Base-by-base conservation (phyloP, 1,140 invertebrate genomes). In the Hylaeus volcanicus region DNA sequence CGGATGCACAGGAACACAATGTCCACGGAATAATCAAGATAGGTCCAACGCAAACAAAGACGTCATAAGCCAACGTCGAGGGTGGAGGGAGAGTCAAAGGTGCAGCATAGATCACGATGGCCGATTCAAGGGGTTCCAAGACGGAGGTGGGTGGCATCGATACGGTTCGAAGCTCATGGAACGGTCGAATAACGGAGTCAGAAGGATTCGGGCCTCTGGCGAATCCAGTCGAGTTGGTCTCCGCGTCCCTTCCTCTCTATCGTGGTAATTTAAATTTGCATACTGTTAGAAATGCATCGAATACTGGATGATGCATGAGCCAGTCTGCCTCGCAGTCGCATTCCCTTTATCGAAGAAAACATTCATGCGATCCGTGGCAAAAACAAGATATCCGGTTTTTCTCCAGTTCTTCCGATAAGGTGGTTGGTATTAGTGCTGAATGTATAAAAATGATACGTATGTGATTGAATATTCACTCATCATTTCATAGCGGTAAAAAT, bases 241-340 rank as follows among this genome's bases (percentile, higher is more conserved):
- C 60, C 72, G 73, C 76, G 51, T 41, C 39, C 74, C 72, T 76
- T 43, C 64, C 69, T 11, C 48, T 55, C 58, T 41, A 65, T 72
- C 69, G 61, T 73, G 65, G 85, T 85, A 88, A 86, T 88, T 88
- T 79, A 85, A 89, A 89, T 88, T 89, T 89, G 81, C 88, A 86
- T 85, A 81, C 87, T 82, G 86, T 89, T 86, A 88, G 86, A 86
- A 88, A 89, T 89, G 84, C 88, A 88, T 88, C 79, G 79, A 86
- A 86, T 85, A 84, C 64, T 66, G 76, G 83, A 88, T 76, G 74
- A 43, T 69, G 73, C 74, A 79, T 79, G 83, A 79, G 77, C 78
- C 48, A 26, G 66, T 56, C 60, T 55, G 43, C 51, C 55, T 51
- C 51, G 48, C 69, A 56, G 66, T 48, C 78, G 26, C 26, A 26